These are phyloP conservation scores for Threskiornis aethiopicus DNA, from an alignment of 2,797 vertebrate genomes.

Conservation along the genomic window DNA sequence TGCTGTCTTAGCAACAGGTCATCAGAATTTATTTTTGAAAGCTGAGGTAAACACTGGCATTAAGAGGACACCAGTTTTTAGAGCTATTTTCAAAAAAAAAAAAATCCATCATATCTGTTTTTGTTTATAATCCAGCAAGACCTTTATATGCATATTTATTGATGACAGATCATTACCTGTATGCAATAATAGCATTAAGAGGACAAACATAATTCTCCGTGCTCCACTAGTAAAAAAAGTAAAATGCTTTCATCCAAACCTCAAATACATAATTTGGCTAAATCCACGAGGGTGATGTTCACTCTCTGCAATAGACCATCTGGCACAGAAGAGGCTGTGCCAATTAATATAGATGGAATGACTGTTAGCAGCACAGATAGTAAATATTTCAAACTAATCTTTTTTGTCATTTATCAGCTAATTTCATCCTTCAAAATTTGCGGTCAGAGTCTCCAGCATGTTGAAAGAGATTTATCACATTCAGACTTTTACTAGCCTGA, in stretches of 20 bases:
- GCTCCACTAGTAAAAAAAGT: background rate
- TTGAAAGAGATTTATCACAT: background rate
- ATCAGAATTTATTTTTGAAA: background rate
- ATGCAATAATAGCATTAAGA: background rate
- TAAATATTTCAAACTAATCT: constrained; percentile 26
- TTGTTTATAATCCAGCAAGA: background rate
- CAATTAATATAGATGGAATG: constrained; percentile 30
- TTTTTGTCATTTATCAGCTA: background rate
- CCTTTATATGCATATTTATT: background rate
- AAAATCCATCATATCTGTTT: background rate
- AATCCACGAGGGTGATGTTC: background rate
- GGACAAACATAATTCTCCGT: background rate
- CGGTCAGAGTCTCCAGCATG: background rate
- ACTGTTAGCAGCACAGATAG: background rate
- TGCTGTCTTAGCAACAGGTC: background rate
- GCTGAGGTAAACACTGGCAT: background rate
- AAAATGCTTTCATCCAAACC: background rate
- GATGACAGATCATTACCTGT: background rate
- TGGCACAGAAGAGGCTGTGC: constrained; percentile 29
- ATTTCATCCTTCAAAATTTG: background rate
- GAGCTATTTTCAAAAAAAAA: background rate
- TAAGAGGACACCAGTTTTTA: background rate
- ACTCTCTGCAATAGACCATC: constrained; percentile 56
- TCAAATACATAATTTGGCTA: constrained; percentile 37
- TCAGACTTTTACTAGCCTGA: background rate